Base-by-base conservation (phyloP, 64 coral and sea anemone genomes). In the Stichodactyla helianthus region DNA sequence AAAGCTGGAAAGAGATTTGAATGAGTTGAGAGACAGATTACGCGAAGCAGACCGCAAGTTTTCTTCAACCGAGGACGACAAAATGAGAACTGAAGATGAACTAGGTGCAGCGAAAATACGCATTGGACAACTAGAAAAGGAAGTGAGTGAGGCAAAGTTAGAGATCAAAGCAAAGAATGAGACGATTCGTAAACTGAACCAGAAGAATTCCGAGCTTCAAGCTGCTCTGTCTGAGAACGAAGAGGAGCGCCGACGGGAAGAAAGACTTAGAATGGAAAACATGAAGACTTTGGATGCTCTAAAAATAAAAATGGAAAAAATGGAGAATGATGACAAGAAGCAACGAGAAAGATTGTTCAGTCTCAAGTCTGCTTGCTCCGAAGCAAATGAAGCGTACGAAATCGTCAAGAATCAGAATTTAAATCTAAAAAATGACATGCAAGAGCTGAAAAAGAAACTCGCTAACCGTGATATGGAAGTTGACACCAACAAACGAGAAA, bases 321-420 rank as follows among this genome's bases (percentile, higher is more conserved):
- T 90, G 80, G 91, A 87, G 28, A 54, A 20, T 3, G 94, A 97
- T 35, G 94, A 97, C 22, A 97, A 97, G 71, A 93, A 78, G 28
- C 91, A 97, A n/a, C 68, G 88, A 27, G 94, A 97, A 9, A 90
- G 94, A 28, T 67, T 97, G 6, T 93, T 93, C 10, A 97, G 92
- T 53, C 70, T 97, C 10, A 97, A 97, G 79, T 97, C 91, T 10
- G 94, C 94, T 10, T 97, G 94, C 54, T 93, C 94, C 0, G 94
- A 97, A 35, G 94, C 94, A 4, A 97, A 97, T 51, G 94, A 97
- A 87, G 94, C 94, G 0, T 97, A 97, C 27, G 91, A 93, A 57
- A 97, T 97, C 19, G 94, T 97, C 27, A 97, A 97, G 55, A 89
- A 92, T 7, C 94, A 97, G 52, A 97, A 97, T 59, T n/a, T 90